These are phyloP conservation scores for Apodemus speciosus DNA, from an alignment of 2,113 vertebrate species.

Conservation along the genomic window DNA sequence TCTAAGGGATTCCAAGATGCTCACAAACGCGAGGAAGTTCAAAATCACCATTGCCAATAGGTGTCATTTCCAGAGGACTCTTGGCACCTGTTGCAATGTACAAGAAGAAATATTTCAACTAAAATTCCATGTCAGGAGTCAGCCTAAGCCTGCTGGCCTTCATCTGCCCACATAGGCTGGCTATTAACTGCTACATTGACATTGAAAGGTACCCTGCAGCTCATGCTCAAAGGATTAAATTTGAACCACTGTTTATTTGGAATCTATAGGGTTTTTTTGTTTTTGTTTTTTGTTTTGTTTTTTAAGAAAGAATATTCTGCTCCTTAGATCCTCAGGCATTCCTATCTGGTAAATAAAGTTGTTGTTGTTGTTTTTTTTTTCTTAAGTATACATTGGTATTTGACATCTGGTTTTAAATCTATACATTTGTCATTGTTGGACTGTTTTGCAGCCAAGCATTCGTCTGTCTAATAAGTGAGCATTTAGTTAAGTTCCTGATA, in stretches of 20 bases:
- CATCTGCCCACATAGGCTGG: background rate
- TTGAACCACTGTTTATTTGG: background rate
- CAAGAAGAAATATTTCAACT: background rate
- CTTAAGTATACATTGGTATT: slow-evolving; percentile 32
- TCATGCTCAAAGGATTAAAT: slow-evolving; percentile 3
- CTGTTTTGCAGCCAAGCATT: slow-evolving; percentile 3
- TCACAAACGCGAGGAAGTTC: background rate
- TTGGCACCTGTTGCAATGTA: background rate
- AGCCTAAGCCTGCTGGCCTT: background rate
- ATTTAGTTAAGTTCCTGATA: slow-evolving; percentile 22
- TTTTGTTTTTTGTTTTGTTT: background rate
- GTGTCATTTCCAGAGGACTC: slow-evolving; percentile 25
- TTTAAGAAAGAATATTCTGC: slow-evolving; percentile 36
- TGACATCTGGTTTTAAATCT: slow-evolving; percentile 37
- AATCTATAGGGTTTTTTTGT: background rate
- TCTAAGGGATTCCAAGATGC: background rate
- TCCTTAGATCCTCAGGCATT: slow-evolving; percentile 38
- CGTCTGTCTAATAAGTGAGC: slow-evolving; percentile 16
- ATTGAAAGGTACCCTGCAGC: background rate
- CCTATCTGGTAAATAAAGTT: slow-evolving; percentile 53
- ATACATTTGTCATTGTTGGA: slow-evolving; percentile 27
- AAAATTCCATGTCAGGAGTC: background rate
- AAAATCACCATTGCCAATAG: slow-evolving; percentile 21
- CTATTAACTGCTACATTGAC: background rate
- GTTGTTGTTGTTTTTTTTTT: too few species aligned